Percentiles rank a stretch among this genome's conserved stretches.
These are phyloP conservation scores for Masnerella sp. DNA, from an alignment of 2,888 invertebrate genomes.

Conservation along the genomic window DNA sequence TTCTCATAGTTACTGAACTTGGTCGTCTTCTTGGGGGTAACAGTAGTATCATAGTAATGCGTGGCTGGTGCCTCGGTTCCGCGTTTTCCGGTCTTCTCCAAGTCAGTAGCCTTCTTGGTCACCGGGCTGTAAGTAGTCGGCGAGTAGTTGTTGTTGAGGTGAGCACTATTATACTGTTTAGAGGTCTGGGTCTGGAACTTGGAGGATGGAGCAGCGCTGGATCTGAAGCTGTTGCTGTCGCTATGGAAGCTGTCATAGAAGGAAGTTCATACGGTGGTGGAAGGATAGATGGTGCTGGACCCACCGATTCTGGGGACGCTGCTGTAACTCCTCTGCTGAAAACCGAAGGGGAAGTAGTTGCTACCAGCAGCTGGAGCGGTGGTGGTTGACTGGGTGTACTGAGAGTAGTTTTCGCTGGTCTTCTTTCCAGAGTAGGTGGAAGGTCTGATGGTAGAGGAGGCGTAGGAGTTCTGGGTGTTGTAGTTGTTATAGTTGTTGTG, in stretches of 20 bases:
- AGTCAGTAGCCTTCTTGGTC: conserved; percentile 64
- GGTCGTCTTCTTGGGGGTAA: conserved; percentile 69
- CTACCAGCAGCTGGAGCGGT: conserved; percentile 64
- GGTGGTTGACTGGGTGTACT: conserved; percentile 69
- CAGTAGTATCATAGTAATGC: conserved; percentile 69
- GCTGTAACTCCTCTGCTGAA: conserved; percentile 70
- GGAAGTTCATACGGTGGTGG: conserved; percentile 67
- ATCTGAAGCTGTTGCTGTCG: conserved; percentile 60
- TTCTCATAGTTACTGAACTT: conserved; percentile 70
- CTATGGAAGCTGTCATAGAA: conserved; percentile 66
- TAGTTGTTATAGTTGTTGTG: conserved; percentile 62
- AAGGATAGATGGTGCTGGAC: conserved; percentile 63
- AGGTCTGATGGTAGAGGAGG: conserved; percentile 66
- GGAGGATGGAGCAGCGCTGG: conserved; percentile 67
- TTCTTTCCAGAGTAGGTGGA: conserved; percentile 64
- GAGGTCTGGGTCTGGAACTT: conserved; percentile 66
- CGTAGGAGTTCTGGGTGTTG: conserved; percentile 56
- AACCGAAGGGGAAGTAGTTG: conserved; percentile 70
- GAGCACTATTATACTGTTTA: conserved; percentile 75
- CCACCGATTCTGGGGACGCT: conserved; percentile 69
- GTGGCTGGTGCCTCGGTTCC: conserved; percentile 63
- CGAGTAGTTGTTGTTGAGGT: conserved; percentile 78
- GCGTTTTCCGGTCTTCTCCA: conserved; percentile 64
- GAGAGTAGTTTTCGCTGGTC: conserved; percentile 62
- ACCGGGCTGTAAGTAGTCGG: conserved; percentile 78